Conservation (phyloP, 2,113 vertebrate genomes). For the Nesoenas mayeri region DNA sequence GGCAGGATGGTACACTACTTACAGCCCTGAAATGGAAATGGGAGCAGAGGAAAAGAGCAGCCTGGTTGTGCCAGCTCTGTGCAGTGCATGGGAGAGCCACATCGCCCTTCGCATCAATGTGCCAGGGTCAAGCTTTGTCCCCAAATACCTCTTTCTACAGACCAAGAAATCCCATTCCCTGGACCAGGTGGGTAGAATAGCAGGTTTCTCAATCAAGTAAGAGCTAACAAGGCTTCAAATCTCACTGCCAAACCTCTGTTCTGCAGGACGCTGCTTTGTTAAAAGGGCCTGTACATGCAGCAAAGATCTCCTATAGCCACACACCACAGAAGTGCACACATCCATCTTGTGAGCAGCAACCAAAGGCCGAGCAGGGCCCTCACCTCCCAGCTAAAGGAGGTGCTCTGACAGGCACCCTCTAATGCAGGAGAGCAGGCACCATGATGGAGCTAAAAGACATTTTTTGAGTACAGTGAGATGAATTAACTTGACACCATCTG, state of each 20-base stretch:
- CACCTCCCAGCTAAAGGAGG: neutral
- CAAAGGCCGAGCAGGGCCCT: neutral
- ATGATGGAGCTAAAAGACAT: slow-evolving; percentile 26
- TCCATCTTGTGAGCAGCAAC: neutral
- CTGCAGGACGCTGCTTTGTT: neutral
- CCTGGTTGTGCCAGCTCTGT: neutral
- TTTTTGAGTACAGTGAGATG: slow-evolving; percentile 32
- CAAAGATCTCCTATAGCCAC: neutral
- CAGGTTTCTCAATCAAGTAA: neutral
- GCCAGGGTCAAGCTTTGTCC: neutral
- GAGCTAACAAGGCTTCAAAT: neutral
- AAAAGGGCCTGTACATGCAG: accelerated
- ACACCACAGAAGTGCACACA: accelerated
- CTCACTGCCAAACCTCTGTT: neutral
- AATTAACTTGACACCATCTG: slow-evolving; percentile 77
- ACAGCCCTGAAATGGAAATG: neutral
- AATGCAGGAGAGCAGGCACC: neutral
- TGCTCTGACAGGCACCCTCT: neutral
- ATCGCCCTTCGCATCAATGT: neutral
- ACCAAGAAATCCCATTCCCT: neutral
- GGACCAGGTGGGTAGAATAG: neutral
- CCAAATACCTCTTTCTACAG: neutral
- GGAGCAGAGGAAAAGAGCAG: neutral
- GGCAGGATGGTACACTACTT: neutral
- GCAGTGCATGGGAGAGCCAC: accelerated